Conservation (phyloP, 92 coral and sea anemone genomes). For the Montipora capitata region DNA sequence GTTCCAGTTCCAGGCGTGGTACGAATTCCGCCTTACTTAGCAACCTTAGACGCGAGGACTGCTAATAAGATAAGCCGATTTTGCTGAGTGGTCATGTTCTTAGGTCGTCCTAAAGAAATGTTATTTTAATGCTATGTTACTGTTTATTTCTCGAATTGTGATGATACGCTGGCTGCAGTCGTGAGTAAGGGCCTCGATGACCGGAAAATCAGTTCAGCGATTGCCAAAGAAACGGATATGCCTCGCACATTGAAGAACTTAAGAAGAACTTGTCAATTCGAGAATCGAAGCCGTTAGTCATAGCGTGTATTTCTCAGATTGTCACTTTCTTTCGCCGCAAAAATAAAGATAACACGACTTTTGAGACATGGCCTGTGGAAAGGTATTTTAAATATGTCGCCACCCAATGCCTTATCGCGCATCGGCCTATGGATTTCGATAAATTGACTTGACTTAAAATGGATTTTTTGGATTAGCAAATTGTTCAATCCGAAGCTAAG, state of each 20-base stretch:
- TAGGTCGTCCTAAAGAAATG: slow-evolving; percentile 29
- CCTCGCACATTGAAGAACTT: neutral
- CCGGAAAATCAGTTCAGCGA: neutral
- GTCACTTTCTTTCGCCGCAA: slow-evolving; percentile 34
- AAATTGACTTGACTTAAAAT: slow-evolving; percentile 22
- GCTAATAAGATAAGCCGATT: slow-evolving; percentile 59
- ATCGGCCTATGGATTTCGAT: slow-evolving; percentile 15
- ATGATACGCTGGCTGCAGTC: neutral
- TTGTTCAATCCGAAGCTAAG: neutral
- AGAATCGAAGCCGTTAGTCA: neutral
- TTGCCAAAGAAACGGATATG: neutral
- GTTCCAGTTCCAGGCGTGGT: neutral
- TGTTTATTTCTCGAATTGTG: slow-evolving; percentile 5
- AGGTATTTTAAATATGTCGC: slow-evolving; percentile 48
- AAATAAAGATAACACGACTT: slow-evolving; percentile 14
- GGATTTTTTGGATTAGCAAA: slow-evolving; percentile 26
- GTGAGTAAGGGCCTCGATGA: neutral
- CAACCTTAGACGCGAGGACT: slow-evolving; percentile 29
- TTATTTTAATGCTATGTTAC: slow-evolving; percentile 5
- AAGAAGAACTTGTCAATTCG: neutral
- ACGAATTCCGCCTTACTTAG: slow-evolving; percentile 19
- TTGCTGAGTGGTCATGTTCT: slow-evolving; percentile 38
- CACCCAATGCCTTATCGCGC: slow-evolving; percentile 43
- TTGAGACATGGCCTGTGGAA: slow-evolving; percentile 27
- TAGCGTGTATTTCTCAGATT: slow-evolving; percentile 9